Base-by-base conservation (phyloP, 2,797 vertebrate species). In the Eupleurogrammus muticus region DNA sequence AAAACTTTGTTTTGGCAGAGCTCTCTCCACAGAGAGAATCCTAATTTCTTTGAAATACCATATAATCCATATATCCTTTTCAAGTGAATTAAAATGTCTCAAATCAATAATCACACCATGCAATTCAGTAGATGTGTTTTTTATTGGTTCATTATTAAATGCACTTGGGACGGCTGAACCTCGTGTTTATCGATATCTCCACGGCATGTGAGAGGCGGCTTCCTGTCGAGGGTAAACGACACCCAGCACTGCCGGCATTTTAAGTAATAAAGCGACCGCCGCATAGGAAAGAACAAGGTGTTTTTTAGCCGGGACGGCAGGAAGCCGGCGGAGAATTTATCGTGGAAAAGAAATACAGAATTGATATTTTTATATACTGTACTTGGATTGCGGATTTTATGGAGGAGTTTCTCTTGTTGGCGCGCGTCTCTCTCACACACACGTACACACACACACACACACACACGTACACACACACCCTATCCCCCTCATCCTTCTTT, bases 231-330 rank as follows among this genome's bases (percentile, higher is more conserved):
- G 59, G 79, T 77, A 84, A 80, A 81, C 75, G 59, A 73, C 75
- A 79, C 67, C 63, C 49, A 79, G 38, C 51, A 61, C 53, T 23
- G 17, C 58, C 84, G 84, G 80, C 80, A 80, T 84, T 83, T 81
- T 46, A 78, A 48, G 21, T 52, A 74, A 87, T 82, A 77, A 72
- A 70, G 61, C 56, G 35, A 79, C 64, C 32, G 20, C 35, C 44
- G 50, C 7, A 1, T 42, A 70, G 16, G 20, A 17, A 16, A 36
- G 52, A 66, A 56, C 4, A 34, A 13, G 7, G 23, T 53, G 28
- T 51, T 78, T 62, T 71, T 48, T 1, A 73, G 59, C 49, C 42
- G 69, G 59, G 12, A 28, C 2, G 64, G 42, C 57, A 61, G 14
- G 8, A 58, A 28, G 48, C 10, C 6, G 2, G 1, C 0, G 8